phyloP scores from a whole-genome alignment of 2,888 invertebrate species.

The Venustoraphidia nigricollis region DNA sequence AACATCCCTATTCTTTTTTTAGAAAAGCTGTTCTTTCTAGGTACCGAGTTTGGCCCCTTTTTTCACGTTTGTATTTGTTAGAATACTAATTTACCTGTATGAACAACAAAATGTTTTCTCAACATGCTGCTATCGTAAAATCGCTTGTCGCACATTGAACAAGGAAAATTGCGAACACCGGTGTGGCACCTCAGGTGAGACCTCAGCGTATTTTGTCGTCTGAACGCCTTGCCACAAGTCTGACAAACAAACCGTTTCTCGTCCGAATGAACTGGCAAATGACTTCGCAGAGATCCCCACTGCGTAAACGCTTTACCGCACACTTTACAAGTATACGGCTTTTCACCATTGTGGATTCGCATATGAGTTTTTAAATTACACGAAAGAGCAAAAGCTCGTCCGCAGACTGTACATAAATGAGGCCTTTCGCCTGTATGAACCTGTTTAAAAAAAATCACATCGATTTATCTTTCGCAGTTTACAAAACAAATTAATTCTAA shows the following conservation, averaged over 20 bases:
- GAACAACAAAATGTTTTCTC: background rate
- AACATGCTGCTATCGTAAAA: background rate
- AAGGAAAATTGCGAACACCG: background rate
- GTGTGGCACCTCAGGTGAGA: background rate
- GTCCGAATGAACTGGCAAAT: background rate
- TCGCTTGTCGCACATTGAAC: background rate
- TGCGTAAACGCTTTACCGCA: slow-evolving; percentile 1
- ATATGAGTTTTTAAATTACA: slow-evolving; percentile 2
- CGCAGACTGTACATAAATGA: slow-evolving; percentile 32
- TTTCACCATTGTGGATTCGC: slow-evolving; percentile 1
- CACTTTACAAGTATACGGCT: background rate
- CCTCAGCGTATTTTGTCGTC: background rate
- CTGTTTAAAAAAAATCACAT: slow-evolving; percentile 18
- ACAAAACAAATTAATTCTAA: no score
- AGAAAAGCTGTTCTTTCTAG: no score
- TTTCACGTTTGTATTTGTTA: no score
- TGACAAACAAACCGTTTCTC: background rate
- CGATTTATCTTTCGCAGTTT: no score
- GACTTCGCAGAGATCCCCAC: background rate
- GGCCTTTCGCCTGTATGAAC: slow-evolving; percentile 40
- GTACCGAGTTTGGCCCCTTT: no score
- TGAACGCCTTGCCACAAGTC: background rate
- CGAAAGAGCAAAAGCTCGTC: slow-evolving; percentile 27
- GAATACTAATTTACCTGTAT: background rate
- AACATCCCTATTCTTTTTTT: no score